These are phyloP conservation scores for Xylota segnis DNA, from an alignment of 2,888 invertebrate species.

Conservation along the genomic window DNA sequence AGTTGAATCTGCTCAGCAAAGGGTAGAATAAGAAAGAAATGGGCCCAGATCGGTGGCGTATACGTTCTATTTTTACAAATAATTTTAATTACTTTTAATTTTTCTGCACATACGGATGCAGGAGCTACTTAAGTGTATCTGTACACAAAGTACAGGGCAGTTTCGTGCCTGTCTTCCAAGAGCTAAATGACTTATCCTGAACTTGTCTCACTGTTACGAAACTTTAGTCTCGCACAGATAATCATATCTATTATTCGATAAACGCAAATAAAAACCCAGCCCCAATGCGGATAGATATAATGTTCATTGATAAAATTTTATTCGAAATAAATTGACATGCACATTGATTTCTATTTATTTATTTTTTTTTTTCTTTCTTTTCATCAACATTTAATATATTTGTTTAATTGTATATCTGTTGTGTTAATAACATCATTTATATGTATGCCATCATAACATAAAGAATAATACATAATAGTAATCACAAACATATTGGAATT, in stretches of 20 bases:
- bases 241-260: background rate
- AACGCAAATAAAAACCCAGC: constrained; percentile 1
- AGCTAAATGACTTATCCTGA: too few relatives aligned
- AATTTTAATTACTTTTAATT: too few relatives aligned
- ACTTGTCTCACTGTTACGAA: too few relatives aligned
- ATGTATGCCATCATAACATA: constrained; percentile 28
- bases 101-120: too few relatives aligned
- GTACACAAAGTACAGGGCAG: too few relatives aligned
- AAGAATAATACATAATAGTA: constrained; percentile 30
- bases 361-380: constrained; percentile 8
- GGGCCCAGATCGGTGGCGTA: too few relatives aligned
- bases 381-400: constrained; percentile 53
- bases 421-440: constrained; percentile 41
- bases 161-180: too few relatives aligned
- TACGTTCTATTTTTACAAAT: too few relatives aligned
- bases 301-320: constrained; percentile 64
- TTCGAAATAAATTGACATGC: constrained; percentile 74
- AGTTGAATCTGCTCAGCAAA: too few relatives aligned
- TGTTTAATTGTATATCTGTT: constrained; percentile 10
- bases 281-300: background rate
- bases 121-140: too few relatives aligned
- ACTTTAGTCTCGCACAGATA: background rate
- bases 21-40: too few relatives aligned
- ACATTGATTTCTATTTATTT: constrained; percentile 51
- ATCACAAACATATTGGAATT: constrained; percentile 50